phyloP scores from a whole-genome alignment of 1,140 invertebrate genomes.

The Euura lappo region DNA sequence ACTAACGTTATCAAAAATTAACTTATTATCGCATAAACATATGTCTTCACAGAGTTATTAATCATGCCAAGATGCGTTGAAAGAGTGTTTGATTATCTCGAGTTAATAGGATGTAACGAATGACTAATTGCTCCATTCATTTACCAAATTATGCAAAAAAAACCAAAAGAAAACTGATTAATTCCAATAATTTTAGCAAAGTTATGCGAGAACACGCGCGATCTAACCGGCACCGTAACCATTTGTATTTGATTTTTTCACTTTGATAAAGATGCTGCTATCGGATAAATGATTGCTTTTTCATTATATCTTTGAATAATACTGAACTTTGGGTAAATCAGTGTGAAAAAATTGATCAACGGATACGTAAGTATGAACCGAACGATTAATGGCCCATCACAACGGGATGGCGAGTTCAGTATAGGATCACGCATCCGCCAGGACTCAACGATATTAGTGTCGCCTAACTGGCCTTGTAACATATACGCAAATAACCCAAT shows the following conservation, averaged over 20 bases:
- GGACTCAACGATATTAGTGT: slow-evolving; percentile 1
- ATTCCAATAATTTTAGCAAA: too few species aligned
- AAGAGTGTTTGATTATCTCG: not conserved
- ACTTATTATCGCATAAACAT: too few species aligned
- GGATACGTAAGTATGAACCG: not conserved
- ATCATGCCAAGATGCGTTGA: not conserved
- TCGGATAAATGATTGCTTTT: too few species aligned
- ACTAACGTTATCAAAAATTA: too few species aligned
- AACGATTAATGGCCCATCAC: slow-evolving; percentile 1
- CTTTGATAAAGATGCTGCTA: too few species aligned
- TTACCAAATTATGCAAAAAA: not conserved
- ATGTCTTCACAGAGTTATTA: not conserved
- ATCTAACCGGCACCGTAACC: too few species aligned
- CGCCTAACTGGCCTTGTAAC: slow-evolving; percentile 49
- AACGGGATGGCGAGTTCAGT: not conserved
- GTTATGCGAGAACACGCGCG: too few species aligned
- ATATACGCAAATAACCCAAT: slow-evolving; percentile 57
- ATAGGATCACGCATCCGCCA: not conserved
- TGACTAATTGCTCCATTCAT: not conserved
- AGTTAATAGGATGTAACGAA: not conserved
- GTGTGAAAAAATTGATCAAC: too few species aligned
- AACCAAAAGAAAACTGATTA: too few species aligned
- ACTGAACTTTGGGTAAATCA: too few species aligned
- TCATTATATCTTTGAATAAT: too few species aligned
- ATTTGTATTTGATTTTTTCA: too few species aligned